Conservation (phyloP, 2,113 vertebrate species). For the Antennarius striatus region DNA sequence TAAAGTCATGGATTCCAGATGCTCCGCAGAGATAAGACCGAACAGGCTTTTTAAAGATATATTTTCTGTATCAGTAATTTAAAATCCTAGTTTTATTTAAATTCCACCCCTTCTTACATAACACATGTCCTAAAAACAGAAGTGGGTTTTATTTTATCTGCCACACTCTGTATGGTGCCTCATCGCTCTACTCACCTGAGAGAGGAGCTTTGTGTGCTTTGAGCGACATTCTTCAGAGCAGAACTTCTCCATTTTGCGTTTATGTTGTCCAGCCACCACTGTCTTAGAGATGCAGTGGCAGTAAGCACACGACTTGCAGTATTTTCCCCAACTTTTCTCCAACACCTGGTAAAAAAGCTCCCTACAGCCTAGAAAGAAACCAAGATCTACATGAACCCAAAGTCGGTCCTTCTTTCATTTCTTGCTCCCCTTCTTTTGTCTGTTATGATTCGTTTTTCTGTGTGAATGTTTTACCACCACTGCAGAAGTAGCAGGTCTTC, state of each 20-base stretch:
- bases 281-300: slow-evolving; percentile 85
- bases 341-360: slow-evolving; percentile 87
- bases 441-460: too few relatives aligned
- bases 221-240: slow-evolving; percentile 89
- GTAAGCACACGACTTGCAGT: slow-evolving; percentile 88
- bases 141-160: too few relatives aligned
- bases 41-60: too few relatives aligned
- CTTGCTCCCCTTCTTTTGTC: too few relatives aligned
- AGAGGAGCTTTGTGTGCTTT: slow-evolving; percentile 83
- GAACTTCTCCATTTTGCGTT: slow-evolving; percentile 82
- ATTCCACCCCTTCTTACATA: too few relatives aligned
- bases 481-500: slow-evolving; percentile 88
- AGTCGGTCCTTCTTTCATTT: neutral
- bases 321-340: slow-evolving; percentile 85
- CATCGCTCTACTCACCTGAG: slow-evolving; percentile 75
- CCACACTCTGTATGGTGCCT: too few relatives aligned
- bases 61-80: too few relatives aligned
- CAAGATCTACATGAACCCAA: neutral
- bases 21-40: too few relatives aligned
- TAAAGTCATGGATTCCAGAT: too few relatives aligned
- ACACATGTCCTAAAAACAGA: too few relatives aligned
- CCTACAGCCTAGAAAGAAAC: slow-evolving; percentile 82
- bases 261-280: slow-evolving; percentile 79
- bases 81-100: too few relatives aligned
- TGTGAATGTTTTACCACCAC: slow-evolving; percentile 81